A percentile compares a stretch with the other conserved stretches of the same genome.
Evolutionary conservation across 2,888 invertebrate genomes (phyloP).

Genomic region (Dendrolimus houi): DNA sequence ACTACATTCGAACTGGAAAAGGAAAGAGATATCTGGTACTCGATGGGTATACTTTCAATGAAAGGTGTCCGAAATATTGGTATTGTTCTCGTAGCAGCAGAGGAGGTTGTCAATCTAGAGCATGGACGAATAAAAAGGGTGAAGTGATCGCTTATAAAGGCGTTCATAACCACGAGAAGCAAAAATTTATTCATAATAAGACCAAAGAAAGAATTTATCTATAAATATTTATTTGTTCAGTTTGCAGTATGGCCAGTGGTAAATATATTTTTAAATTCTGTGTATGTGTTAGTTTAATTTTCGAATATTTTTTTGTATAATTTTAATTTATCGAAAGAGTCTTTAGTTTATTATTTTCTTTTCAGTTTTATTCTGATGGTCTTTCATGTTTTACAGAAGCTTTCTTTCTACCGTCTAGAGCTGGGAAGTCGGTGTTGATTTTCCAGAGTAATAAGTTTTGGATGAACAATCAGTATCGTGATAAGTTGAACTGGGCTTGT

Average conservation of each 20-base stretch:
- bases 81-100: conserved; percentile 36
- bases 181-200: conserved; percentile 43
- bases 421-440: conserved; percentile 65
- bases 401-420: conserved; percentile 63
- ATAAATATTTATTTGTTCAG: conserved; percentile 8
- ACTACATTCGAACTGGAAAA: conserved; percentile 45
- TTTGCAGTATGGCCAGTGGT: background rate
- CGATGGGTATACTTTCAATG: conserved; percentile 45
- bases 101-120: conserved; percentile 35
- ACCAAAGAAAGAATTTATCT: conserved; percentile 38
- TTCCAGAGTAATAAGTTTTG: conserved; percentile 65
- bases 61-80: conserved; percentile 35
- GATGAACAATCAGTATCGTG: conserved; percentile 66
- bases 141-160: conserved; percentile 37
- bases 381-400: conserved; percentile 41
- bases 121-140: conserved; percentile 44
- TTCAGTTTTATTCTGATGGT: conserved; percentile 4
- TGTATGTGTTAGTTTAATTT: too few species aligned
- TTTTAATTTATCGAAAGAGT: too few species aligned
- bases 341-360: too few species aligned
- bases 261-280: background rate
- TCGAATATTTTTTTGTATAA: too few species aligned
- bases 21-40: conserved; percentile 46
- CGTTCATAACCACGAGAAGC: conserved; percentile 47
- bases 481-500: conserved; percentile 68